Base-by-base conservation (phyloP, 2,888 invertebrate genomes). In the Drosophila pseudotalamancana region DNA sequence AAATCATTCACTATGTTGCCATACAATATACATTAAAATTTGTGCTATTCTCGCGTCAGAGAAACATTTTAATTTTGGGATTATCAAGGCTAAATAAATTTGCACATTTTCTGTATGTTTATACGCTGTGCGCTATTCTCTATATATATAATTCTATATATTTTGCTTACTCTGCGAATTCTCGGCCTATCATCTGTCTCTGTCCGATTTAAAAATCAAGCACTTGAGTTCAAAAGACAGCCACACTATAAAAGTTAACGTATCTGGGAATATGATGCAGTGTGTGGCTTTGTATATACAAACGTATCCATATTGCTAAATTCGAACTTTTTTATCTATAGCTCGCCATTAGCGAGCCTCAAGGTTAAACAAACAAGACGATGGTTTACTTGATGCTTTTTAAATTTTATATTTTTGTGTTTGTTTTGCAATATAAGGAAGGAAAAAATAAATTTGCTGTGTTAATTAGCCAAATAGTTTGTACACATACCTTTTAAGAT, bases 11-110 rank as follows among this genome's bases (percentile, higher is more conserved):
- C 21, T 42, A 31, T 25, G 32, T 18, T 49, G 23, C 42, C 23
- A 49, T 9, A 51, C 25, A 46, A 54, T 70, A 56, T 31, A 66
- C 70, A 66, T 56, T 57, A 29, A 75, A 60, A 66, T 51, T 66
- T 31, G 65, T 46, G 64, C 34, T 51, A 21, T 45, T 40, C 43
- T 35, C 31, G 19, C 31, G 25, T 54, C 59, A 39, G 35, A 37
- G 35, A 6, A 62, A 37, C 48, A 55, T 65, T 85, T 76, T 65
- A 82, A 72, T 72, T 78, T 85, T 48, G 54, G 63, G 74, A 63
- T 57, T 65, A 85, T 83, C 82, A 83, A 86, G 82, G 82, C 70
- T 83, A 86, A 83, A 82, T 86, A 79, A 86, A 82, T 82, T 82
- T 77, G 83, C 82, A 86, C 83, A 83, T 74, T 74, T 72, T 45